Evolutionary conservation across 2,113 vertebrate genomes (phyloP), one percentile per base, ranked within the genome.

Genomic region (Neoarius graeffei): DNA sequence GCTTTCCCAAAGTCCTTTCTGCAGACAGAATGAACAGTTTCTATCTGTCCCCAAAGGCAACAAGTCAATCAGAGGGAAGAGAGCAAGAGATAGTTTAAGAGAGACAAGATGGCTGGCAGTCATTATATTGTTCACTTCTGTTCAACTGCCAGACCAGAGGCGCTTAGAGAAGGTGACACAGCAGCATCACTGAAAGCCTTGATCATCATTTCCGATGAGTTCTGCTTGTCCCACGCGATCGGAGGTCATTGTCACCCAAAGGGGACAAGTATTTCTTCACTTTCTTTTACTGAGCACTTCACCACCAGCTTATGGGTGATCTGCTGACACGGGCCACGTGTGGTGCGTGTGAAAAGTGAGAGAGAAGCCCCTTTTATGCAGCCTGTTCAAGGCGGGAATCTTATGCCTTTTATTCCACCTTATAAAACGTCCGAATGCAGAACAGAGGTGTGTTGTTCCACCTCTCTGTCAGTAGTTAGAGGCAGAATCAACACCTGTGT

Each of bases 91-190:
- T 13, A 14, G 80, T n/a, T 81, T 23, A 84, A 90, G 90, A 91
- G 59, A 71, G 60, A 27, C 3, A 64, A 66, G 35, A 30, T 74
- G 85, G 90, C 86, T 92, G 89, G 91, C 91, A 93, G 74, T 54
- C 48, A 57, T 66, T 64, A 25, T 7, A 79, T 80, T 88, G 84
- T 83, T 79, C 56, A 54, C 56, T 62, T 89, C 19, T 89, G 80
- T 84, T 62, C 88, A 89, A 48, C 57, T 86, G 84, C 84, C 84
- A 89, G 74, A 74, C 35, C 56, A 42, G 54, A 74, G 56, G 57
- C 66, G 86, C 59, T 82, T 74, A 30, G 59, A 69, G 67, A 77
- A 30, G 11, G 85, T 86, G 71, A 20, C 67, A 66, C 5, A 25
- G 5, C 5, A 84, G 80, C 71, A 27, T 27, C 30, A 56, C 17